Conservation (phyloP, 2,113 vertebrate genomes). For the Serilophus lunatus region DNA sequence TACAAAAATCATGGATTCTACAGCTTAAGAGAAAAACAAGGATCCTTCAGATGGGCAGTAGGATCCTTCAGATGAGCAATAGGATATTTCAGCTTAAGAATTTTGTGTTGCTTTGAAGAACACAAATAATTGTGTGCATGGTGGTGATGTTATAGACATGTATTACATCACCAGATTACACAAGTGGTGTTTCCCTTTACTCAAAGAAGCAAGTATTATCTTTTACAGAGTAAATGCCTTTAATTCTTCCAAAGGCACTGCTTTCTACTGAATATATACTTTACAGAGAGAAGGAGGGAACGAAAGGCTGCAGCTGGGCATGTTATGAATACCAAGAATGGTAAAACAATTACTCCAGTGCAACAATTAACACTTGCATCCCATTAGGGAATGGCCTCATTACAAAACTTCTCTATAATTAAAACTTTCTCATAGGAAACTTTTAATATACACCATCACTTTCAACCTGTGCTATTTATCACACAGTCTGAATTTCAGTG, state of each 20-base stretch:
- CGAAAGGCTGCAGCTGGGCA: neutral
- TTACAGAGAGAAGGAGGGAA: neutral
- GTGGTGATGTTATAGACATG: neutral
- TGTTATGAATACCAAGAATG: neutral
- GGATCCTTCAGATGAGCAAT: neutral
- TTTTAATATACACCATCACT: neutral
- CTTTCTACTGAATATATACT: neutral
- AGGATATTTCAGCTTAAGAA: neutral
- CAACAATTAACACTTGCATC: neutral
- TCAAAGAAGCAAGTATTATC: neutral
- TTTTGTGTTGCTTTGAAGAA: neutral
- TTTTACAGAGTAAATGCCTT: neutral
- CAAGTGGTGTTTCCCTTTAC: neutral
- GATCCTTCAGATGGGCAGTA: neutral
- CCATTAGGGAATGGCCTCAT: neutral
- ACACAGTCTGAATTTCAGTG: neutral
- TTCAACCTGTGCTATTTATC: neutral
- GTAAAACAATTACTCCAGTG: neutral
- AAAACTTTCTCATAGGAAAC: neutral
- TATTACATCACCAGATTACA: neutral
- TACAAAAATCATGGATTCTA: neutral
- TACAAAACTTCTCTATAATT: neutral
- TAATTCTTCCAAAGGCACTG: neutral
- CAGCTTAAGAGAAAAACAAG: rapidly evolving
- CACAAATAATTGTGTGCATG: neutral